phyloP scores from a whole-genome alignment of 2,888 invertebrate genomes.

The Rhogogaster chlorosoma region DNA sequence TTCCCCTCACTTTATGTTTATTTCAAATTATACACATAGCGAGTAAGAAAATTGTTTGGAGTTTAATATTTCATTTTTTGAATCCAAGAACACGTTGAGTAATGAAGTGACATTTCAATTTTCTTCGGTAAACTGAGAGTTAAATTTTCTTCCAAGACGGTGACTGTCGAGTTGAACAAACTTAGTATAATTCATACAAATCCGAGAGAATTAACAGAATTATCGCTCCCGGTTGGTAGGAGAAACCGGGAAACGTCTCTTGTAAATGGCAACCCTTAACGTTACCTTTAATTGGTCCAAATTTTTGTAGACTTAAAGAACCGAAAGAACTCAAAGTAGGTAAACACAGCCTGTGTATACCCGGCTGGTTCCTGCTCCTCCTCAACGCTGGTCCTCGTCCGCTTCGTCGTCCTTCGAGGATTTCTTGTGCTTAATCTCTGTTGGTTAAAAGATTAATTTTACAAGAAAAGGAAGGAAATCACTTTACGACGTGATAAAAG shows the following conservation, averaged over 20 bases:
- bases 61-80: background rate
- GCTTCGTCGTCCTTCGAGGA: background rate
- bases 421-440: background rate
- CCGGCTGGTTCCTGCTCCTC: background rate
- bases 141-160: conserved; percentile 2
- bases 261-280: background rate
- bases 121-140: background rate
- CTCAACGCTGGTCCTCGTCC: background rate
- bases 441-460: conserved; percentile 24
- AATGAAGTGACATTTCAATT: conserved; percentile 2
- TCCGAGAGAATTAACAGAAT: conserved; percentile 31
- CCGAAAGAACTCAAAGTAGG: conserved; percentile 12
- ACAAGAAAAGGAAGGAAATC: background rate
- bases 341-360: conserved; percentile 16
- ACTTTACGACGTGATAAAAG: conserved; percentile 9
- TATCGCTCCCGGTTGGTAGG: background rate
- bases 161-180: conserved; percentile 18
- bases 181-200: conserved; percentile 21
- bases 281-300: conserved; percentile 34
- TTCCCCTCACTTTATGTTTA: background rate
- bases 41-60: background rate
- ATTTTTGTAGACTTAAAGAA: conserved; percentile 18
- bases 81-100: background rate
- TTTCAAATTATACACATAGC: background rate
- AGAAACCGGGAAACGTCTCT: background rate